Conservation (phyloP, 2,797 vertebrate species). For the Gadopsis bispinosus region DNA sequence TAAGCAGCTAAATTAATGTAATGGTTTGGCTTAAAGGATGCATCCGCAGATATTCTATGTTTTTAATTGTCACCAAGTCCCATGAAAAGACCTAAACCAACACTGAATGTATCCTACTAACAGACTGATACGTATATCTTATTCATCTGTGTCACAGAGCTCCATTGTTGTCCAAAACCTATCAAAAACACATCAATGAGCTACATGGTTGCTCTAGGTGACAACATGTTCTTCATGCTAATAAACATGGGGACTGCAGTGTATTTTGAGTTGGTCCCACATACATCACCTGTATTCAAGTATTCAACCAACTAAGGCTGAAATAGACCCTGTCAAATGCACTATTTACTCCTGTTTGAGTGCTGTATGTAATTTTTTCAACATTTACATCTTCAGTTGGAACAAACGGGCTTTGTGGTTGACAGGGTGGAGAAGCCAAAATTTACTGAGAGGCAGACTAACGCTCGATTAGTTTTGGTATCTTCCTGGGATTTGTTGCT, state of each 20-base stretch:
- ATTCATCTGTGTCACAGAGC: no score
- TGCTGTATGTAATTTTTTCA: neutral
- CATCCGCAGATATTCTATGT: neutral
- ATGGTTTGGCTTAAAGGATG: neutral
- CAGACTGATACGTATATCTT: neutral
- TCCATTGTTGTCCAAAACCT: no score
- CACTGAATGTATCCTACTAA: neutral
- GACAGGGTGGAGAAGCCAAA: no score
- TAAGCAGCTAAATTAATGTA: neutral
- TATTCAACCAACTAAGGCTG: no score
- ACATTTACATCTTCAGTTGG: neutral
- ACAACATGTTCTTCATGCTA: neutral
- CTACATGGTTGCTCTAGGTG: neutral
- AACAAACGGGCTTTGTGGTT: neutral
- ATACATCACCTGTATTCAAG: no score
- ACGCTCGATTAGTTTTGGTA: neutral
- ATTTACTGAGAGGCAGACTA: no score
- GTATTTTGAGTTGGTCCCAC: neutral
- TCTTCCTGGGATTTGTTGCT: neutral
- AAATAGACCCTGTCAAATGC: neutral
- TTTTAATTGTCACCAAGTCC: neutral
- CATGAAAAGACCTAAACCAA: slow-evolving; percentile 11
- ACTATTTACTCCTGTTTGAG: neutral
- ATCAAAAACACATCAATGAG: no score
- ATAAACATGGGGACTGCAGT: neutral